Conservation (phyloP, 2,113 vertebrate genomes). For the Telmatochromis sp. region DNA sequence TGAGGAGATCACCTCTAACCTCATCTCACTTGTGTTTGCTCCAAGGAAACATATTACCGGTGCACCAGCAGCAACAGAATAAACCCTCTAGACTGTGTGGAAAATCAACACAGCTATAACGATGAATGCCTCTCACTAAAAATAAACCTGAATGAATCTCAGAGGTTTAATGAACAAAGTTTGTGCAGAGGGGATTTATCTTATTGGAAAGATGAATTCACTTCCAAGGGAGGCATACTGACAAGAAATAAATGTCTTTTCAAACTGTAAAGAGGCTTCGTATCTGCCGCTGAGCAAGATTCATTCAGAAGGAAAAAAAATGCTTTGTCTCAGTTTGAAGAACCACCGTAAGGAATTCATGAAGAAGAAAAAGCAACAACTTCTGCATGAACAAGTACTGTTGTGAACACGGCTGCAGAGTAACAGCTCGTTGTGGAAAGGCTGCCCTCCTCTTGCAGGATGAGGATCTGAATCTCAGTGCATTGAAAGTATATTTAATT, state of each 20-base stretch:
- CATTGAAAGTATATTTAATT: fast-evolving
- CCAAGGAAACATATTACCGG: not conserved
- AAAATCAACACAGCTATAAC: conserved; percentile 25
- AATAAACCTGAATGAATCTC: conserved; percentile 47
- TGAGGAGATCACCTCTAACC: conserved; percentile 13
- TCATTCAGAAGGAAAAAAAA: not conserved
- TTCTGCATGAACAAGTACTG: not conserved
- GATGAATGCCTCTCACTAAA: conserved; percentile 24
- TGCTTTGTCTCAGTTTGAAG: conserved; percentile 14
- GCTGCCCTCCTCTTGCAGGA: not conserved
- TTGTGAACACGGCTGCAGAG: not conserved
- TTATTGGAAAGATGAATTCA: conserved; percentile 48
- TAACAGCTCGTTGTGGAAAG: not conserved
- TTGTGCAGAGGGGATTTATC: conserved; percentile 31
- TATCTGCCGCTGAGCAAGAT: conserved; percentile 16
- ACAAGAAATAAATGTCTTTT: conserved; percentile 28
- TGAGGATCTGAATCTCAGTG: not conserved
- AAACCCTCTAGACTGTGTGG: conserved; percentile 6
- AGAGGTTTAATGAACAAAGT: conserved; percentile 44
- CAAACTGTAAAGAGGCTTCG: conserved; percentile 18
- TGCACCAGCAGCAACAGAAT: not conserved
- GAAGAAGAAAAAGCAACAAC: not conserved
- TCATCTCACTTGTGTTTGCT: not conserved
- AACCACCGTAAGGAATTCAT: not conserved
- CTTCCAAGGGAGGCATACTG: conserved; percentile 34